Evolutionary conservation across 2,113 vertebrate genomes (phyloP), one percentile per base, ranked within the genome.

Genomic region (Neogobius melanostomus): DNA sequence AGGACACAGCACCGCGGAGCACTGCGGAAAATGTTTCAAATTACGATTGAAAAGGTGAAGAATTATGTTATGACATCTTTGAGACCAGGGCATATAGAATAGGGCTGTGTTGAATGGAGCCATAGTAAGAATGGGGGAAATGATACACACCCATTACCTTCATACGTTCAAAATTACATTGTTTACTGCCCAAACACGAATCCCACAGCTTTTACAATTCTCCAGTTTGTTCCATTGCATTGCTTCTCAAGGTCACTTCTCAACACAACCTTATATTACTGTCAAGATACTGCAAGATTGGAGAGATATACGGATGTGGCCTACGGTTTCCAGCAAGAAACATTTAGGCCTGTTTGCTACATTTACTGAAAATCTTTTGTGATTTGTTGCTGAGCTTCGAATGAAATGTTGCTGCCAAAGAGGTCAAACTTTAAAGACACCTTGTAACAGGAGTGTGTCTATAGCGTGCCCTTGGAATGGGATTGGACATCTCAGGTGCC

Each of bases 201-300:
- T 36, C 49, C 63, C 8, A 66, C 68, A 52, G 47, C 53, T 5
- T 43, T 46, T 9, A 21, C 52, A 45, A 52, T 50, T 48, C 64
- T 53, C 52, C 11, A 16, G 45, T 8, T 47, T 75, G 62, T 66
- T 66, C 46, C 3, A 46, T 47, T 70, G 44, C 8, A 12, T 77
- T 50, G 21, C 68, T 62, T 21, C 15, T 60, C 68, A 65, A 82
- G 78, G 80, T 71, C 72, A 63, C 68, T n/a, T 50, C 42, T 69
- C 53, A 75, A 71, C 15, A 14, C 36, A 57, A 63, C 51, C 48
- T 52, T 65, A 36, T 66, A 61, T 8, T 11, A 6, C 10, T 52
- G 68, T 47, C 51, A 59, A 66, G 8, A 49, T 69, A 42, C 11
- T 63, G 11, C n/a, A 43, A 5, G 4, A 28, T 16, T 12, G 45